Conservation (phyloP, 2,797 vertebrate genomes). For the Neosalanx taihuensis region DNA sequence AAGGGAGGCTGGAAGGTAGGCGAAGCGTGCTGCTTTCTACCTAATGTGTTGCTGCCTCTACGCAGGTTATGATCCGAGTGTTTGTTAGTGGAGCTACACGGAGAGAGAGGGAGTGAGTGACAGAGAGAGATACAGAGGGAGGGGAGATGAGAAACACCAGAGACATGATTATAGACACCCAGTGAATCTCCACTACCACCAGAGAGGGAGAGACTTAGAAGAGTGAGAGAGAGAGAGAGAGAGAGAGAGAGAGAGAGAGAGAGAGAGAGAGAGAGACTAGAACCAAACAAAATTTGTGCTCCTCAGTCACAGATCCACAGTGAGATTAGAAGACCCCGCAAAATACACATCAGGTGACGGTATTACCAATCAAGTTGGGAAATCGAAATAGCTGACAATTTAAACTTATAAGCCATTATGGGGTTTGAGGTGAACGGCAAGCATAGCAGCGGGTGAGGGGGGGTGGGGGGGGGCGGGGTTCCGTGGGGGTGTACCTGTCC, state of each 20-base stretch:
- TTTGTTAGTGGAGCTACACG: slow-evolving; percentile 93
- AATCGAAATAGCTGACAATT: neutral
- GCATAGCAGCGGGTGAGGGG: neutral
- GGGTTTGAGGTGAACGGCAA: neutral
- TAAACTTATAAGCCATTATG: neutral
- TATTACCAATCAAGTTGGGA: neutral
- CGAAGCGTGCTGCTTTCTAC: slow-evolving; percentile 95
- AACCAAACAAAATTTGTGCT: neutral
- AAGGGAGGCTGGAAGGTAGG: slow-evolving; percentile 96
- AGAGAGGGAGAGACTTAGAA: slow-evolving; percentile 18
- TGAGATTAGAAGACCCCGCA: neutral
- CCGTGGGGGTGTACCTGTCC: slow-evolving; percentile 75
- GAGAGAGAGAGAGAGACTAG: neutral
- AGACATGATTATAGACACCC: slow-evolving; percentile 50
- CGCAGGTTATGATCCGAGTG: slow-evolving; percentile 88
- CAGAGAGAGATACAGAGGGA: slow-evolving; percentile 28
- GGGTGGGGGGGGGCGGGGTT: neutral
- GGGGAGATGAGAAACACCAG: slow-evolving; percentile 54
- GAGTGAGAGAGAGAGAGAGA: neutral
- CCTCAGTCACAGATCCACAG: no score
- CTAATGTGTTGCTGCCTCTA: slow-evolving; percentile 91
- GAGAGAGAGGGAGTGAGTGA: slow-evolving; percentile 53
- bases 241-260: neutral
- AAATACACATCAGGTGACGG: neutral
- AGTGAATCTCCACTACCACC: slow-evolving; percentile 46